Evolutionary conservation across 2,797 vertebrate species (phyloP).

Genomic region (Gymnopithys bicolor): DNA sequence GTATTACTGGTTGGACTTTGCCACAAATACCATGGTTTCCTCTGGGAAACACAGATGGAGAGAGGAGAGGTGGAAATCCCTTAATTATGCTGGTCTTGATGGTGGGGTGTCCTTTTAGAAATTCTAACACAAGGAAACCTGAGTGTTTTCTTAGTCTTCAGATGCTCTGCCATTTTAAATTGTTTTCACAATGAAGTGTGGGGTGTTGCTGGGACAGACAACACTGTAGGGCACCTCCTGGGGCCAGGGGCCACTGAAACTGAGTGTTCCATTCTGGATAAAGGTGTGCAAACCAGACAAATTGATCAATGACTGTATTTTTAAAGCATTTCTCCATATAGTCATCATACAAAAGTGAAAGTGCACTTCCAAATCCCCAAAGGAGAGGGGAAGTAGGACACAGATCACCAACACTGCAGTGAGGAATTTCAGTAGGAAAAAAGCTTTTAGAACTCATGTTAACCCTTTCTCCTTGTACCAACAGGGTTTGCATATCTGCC

Average conservation of each 20-base stretch:
- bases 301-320: neutral
- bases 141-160: neutral
- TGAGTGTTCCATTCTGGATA: neutral
- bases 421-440: neutral
- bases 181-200: neutral
- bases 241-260: neutral
- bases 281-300: neutral
- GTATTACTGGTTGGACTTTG: neutral
- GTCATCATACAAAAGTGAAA: neutral
- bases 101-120: neutral
- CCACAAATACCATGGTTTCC: neutral
- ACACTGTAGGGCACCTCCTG: neutral
- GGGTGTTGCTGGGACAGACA: neutral
- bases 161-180: neutral
- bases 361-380: neutral
- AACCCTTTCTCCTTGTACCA: neutral
- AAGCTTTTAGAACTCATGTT: neutral
- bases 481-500: no score
- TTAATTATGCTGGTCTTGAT: neutral
- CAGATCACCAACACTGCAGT: accelerated
- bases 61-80: neutral
- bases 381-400: neutral
- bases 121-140: neutral
- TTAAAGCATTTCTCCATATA: neutral
- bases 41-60: neutral